These are phyloP conservation scores for Crenuchus spilurus DNA, from an alignment of 2,797 vertebrate genomes.

Conservation along the genomic window DNA sequence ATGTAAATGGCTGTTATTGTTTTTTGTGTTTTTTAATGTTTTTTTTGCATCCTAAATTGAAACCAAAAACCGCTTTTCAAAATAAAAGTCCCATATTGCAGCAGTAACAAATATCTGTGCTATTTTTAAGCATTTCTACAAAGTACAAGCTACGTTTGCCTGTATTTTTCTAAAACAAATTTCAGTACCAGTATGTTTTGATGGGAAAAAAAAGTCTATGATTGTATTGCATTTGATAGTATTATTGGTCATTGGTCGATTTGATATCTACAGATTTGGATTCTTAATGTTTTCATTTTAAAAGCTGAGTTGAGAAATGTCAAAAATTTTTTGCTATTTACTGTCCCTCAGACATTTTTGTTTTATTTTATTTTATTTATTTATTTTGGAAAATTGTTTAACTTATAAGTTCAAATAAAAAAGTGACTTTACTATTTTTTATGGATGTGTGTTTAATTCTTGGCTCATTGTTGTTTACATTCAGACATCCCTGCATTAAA, in stretches of 20 bases:
- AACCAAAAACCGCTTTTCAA: constrained; percentile 62
- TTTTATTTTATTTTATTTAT: too few relatives aligned
- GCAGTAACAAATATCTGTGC: constrained; percentile 74
- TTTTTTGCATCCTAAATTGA: constrained; percentile 34
- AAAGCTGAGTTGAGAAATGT: constrained; percentile 35
- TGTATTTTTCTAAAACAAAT: constrained; percentile 52
- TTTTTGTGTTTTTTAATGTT: constrained; percentile 60
- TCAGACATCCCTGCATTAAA: background rate
- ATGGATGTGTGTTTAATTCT: constrained; percentile 12
- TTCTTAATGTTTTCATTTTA: constrained; percentile 42
- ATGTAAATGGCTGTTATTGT: constrained; percentile 58
- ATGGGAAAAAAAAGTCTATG: constrained; percentile 80
- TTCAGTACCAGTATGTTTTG: constrained; percentile 72
- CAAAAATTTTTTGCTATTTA: constrained; percentile 55
- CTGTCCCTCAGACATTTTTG: constrained; percentile 21
- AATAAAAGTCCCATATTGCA: constrained; percentile 71
- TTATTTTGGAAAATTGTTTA: constrained; percentile 53
- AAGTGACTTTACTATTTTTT: constrained; percentile 59
- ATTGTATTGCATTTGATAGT: constrained; percentile 54
- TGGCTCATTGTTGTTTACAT: background rate
- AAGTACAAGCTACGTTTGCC: constrained; percentile 32
- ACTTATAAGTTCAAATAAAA: constrained; percentile 60
- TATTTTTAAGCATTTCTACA: constrained; percentile 76
- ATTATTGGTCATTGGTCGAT: constrained; percentile 59
- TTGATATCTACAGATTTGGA: constrained; percentile 42